Conservation (phyloP, 2,113 vertebrate species). For the Leptobrachium ailaonicum region DNA sequence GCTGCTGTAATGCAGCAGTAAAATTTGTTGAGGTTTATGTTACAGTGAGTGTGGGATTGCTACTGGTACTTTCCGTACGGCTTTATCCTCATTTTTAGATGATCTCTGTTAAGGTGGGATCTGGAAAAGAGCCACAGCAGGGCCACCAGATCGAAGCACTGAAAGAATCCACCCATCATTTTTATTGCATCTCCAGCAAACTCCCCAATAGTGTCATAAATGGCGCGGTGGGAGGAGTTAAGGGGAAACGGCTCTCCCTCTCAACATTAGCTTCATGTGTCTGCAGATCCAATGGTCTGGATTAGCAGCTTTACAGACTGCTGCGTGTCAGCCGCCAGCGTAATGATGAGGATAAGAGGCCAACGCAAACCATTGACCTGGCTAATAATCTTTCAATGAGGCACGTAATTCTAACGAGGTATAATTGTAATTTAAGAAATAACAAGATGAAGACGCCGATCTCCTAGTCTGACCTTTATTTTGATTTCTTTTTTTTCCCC, state of each 20-base stretch:
- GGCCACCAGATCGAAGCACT: too few relatives aligned
- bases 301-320: background rate
- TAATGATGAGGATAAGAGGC: background rate
- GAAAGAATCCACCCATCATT: too few relatives aligned
- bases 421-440: constrained; percentile 58
- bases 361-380: background rate
- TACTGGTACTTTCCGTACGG: too few relatives aligned
- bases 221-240: too few relatives aligned
- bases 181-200: too few relatives aligned
- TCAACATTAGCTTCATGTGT: background rate
- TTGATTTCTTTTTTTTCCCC: constrained; percentile 34
- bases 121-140: too few relatives aligned
- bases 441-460: constrained; percentile 55
- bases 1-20: too few relatives aligned
- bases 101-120: too few relatives aligned
- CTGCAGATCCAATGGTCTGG: background rate
- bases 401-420: constrained; percentile 55
- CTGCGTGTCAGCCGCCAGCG: background rate
- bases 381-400: constrained; percentile 55
- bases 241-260: background rate
- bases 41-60: too few relatives aligned
- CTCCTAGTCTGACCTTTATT: constrained; percentile 58
- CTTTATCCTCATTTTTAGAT: too few relatives aligned
- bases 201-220: background rate
- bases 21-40: too few relatives aligned